Evolutionary conservation across 2,888 invertebrate genomes (phyloP), one percentile per base, ranked within the genome.

Genomic region (Euplexia lucipara): DNA sequence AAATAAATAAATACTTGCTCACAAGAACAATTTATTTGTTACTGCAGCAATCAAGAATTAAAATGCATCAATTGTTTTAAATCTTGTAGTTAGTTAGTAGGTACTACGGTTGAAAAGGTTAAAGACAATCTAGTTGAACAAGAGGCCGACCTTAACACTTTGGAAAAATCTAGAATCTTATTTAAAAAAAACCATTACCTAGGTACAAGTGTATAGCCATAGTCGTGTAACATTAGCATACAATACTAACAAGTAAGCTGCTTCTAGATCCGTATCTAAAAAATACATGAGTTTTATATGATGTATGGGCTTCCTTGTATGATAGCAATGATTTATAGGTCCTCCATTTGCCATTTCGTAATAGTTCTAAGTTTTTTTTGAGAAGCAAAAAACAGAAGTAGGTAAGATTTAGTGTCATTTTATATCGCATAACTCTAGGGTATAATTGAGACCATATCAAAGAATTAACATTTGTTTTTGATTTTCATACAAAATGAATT

Each of bases 281-380:
- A 76, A 59, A 68, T 51, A 58, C 30, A 73, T 45, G 52, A 53
- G 8, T 56, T 71, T 63, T 61, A 41, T 57, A 58, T 67, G 60
- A 73, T 77, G 16, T 45, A 69, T 78, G 45, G 22, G 32, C 12
- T 81, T 77, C 78, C 78, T 81, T 70, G 56, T 66, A 48, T 42
- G 65, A 62, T 59, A 59, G 34, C 22, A 14, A 39, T 53, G 45
- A 68, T 78, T 65, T 62, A 69, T 49, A 12, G 41, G 8, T n/a
- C n/a, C 10, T 14, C 18, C 39, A 30, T 45, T 60, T 35, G n/a
- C 26, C 14, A n/a, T 45, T 62, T 34, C 7, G 6, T 44, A 70
- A 44, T 52, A n/a, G 2, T 26, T 26, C 16, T 44, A 47, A 52
- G 12, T 34, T 14, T n/a, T 41, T n/a, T 12, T 16, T 16, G 1